Evolutionary conservation across 1,140 invertebrate species (phyloP).

Genomic region (Microvelia longipes): DNA sequence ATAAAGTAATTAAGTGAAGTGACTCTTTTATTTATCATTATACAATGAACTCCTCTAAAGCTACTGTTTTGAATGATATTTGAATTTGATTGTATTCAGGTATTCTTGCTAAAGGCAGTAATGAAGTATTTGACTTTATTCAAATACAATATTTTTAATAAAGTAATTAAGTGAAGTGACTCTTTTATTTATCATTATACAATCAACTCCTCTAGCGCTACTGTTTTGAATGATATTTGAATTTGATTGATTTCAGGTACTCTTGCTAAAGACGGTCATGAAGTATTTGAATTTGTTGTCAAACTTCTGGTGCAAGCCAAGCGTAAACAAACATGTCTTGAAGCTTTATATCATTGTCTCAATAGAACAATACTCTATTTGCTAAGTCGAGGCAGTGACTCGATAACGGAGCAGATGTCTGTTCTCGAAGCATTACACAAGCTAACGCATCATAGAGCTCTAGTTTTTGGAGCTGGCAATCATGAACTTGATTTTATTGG

Average conservation of each 20-base stretch:
- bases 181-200: too few species aligned
- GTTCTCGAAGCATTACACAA: slow-evolving; percentile 87
- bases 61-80: too few species aligned
- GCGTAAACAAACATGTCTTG: slow-evolving; percentile 56
- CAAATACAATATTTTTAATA: too few species aligned
- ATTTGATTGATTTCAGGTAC: too few species aligned
- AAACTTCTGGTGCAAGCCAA: slow-evolving; percentile 81
- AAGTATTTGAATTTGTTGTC: slow-evolving; percentile 89
- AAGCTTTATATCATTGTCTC: slow-evolving; percentile 80
- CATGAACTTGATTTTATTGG: slow-evolving; percentile 90
- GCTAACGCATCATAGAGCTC: slow-evolving; percentile 65
- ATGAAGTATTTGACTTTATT: slow-evolving; percentile 87
- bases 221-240: too few species aligned
- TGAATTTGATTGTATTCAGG: too few species aligned
- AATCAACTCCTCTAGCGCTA: too few species aligned
- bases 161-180: too few species aligned
- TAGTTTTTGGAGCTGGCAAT: slow-evolving; percentile 87
- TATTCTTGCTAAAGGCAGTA: too few species aligned
- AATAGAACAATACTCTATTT: slow-evolving; percentile 89
- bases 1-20: too few species aligned
- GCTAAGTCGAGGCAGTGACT: slow-evolving; percentile 76
- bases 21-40: too few species aligned
- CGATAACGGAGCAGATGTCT: slow-evolving; percentile 76
- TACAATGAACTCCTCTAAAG: too few species aligned
- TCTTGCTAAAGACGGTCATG: slow-evolving; percentile 74